A percentile compares a stretch with the other conserved stretches of the same genome.
Conservation (phyloP, 2,113 vertebrate species). For the Electrona antarctica region DNA sequence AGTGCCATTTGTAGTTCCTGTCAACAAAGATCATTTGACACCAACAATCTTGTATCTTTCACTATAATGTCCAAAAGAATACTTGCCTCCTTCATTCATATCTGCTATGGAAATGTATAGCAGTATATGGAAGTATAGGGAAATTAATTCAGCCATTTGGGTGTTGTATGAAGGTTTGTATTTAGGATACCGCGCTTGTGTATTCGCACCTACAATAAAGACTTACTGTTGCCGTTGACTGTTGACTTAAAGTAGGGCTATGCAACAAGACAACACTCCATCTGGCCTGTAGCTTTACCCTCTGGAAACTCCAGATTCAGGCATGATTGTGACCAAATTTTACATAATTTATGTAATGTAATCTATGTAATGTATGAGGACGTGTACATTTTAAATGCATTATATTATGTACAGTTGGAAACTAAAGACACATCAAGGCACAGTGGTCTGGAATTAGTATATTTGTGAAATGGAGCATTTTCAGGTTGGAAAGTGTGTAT, state of each 20-base stretch:
- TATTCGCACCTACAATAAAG: slow-evolving; percentile 46
- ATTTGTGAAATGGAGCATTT: slow-evolving; percentile 49
- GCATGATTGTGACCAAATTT: slow-evolving; percentile 87
- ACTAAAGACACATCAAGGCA: slow-evolving; percentile 50
- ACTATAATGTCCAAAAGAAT: slow-evolving; percentile 17
- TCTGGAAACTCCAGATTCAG: slow-evolving; percentile 77
- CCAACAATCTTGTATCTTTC: not conserved
- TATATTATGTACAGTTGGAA: slow-evolving; percentile 57
- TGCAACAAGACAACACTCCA: slow-evolving; percentile 87
- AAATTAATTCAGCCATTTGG: slow-evolving; percentile 37
- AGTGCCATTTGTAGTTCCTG: slow-evolving; percentile 65
- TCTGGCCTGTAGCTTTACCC: slow-evolving; percentile 81
- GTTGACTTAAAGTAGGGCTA: slow-evolving; percentile 82
- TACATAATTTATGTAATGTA: slow-evolving; percentile 61
- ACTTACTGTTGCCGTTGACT: slow-evolving; percentile 71
- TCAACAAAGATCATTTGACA: slow-evolving; percentile 9
- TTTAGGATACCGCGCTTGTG: slow-evolving; percentile 24
- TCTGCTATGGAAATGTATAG: not conserved
- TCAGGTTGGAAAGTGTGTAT: slow-evolving; percentile 45
- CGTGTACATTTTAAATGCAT: slow-evolving; percentile 53
- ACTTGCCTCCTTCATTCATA: slow-evolving; percentile 35
- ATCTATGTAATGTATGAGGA: slow-evolving; percentile 22
- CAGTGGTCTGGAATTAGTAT: slow-evolving; percentile 31
- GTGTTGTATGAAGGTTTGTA: slow-evolving; percentile 34
- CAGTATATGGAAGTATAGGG: not conserved